These are phyloP conservation scores for Gila orcuttii DNA, from an alignment of 2,113 vertebrate genomes.

Conservation along the genomic window DNA sequence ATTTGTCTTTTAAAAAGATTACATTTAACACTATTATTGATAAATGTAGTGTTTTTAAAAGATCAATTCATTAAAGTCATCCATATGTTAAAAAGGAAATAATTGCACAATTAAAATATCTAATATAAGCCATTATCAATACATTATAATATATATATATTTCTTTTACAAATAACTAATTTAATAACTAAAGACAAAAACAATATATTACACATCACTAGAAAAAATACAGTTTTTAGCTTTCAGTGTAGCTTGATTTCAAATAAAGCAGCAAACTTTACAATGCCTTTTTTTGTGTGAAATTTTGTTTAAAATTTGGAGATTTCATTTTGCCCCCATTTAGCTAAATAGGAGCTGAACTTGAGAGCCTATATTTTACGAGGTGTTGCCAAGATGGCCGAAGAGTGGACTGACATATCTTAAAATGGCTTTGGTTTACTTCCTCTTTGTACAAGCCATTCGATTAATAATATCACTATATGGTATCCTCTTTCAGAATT, in stretches of 20 bases:
- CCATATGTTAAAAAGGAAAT: not conserved
- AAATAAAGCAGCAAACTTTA: not conserved
- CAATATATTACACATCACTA: not conserved
- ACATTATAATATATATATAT: not conserved
- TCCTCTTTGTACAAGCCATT: slow-evolving; percentile 8
- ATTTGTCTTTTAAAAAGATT: not conserved
- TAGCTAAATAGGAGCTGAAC: not conserved
- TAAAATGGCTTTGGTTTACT: slow-evolving; percentile 25
- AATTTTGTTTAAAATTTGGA: not conserved
- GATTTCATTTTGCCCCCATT: not conserved
- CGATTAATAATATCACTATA: slow-evolving; percentile 35
- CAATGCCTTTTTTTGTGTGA: not conserved
- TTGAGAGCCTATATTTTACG: not conserved
- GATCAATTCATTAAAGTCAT: not conserved
- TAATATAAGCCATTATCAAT: not conserved
- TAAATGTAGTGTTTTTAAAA: not conserved
- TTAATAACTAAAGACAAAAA: not conserved
- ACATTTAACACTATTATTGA: not conserved
- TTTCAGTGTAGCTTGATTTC: not conserved
- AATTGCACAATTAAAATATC: not conserved
- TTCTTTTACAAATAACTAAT: not conserved
- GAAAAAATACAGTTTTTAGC: not conserved
- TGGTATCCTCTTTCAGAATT: slow-evolving; percentile 28
- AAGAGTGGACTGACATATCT: not conserved
- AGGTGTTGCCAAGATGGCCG: not conserved